Conservation (phyloP, 2,888 invertebrate species). For the Chrysolina haemoptera region DNA sequence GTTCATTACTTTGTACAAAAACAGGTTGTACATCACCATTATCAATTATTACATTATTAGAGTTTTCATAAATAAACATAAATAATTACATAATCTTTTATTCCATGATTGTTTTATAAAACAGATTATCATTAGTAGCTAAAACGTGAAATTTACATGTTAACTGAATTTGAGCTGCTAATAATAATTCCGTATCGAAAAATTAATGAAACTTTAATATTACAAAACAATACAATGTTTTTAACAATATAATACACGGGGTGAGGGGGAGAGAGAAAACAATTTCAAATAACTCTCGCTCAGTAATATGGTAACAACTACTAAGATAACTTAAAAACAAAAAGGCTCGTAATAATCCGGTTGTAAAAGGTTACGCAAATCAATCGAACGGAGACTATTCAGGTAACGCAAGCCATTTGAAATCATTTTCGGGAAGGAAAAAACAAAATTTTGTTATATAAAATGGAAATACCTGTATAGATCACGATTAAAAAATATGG, state of each 20-base stretch:
- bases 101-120: conserved; percentile 49
- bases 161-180: conserved; percentile 44
- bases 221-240: conserved; percentile 45
- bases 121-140: conserved; percentile 56
- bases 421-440: conserved; percentile 40
- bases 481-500: conserved; percentile 31
- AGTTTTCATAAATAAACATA: conserved; percentile 56
- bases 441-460: conserved; percentile 35
- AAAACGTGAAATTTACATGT: conserved; percentile 45
- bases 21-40: conserved; percentile 55
- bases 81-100: conserved; percentile 54
- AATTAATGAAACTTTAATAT: conserved; percentile 36
- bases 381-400: conserved; percentile 22
- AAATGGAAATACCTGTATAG: conserved; percentile 37
- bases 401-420: conserved; percentile 48
- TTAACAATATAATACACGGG: conserved; percentile 60
- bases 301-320: conserved; percentile 50
- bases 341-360: conserved; percentile 6
- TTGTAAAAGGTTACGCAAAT: conserved; percentile 25
- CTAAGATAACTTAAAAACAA: conserved; percentile 21
- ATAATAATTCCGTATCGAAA: conserved; percentile 42
- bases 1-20: conserved; percentile 58
- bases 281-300: conserved; percentile 56
- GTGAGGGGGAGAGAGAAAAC: conserved; percentile 45
- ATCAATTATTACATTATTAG: conserved; percentile 49